Base-by-base conservation (phyloP, 2,797 vertebrate species). In the Zalophus californianus region DNA sequence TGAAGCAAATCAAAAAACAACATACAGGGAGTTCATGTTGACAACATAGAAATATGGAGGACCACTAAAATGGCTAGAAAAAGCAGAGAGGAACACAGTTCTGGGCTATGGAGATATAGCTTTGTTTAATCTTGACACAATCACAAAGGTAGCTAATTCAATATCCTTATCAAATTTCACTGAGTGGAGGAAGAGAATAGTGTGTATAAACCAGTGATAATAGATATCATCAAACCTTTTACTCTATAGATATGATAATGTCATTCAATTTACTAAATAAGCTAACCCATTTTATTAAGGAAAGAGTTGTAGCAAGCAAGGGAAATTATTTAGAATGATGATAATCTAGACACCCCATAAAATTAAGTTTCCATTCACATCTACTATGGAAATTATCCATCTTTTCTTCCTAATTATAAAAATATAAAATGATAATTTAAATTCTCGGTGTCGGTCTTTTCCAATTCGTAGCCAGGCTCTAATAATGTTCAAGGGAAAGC, bases 111-210 rank as follows among this genome's bases (percentile, higher is more conserved):
- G 27, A 73, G n/a, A 41, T 72, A 7, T 3, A 29, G 20, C n/a
- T 93, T 60, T 80, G 29, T 41, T 80, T 85, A 70, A 66, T 21
- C 41, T 78, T 66, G 75, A 73, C 18, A 35, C 4, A 52, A 13
- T 54, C 35, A 68, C 56, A 54, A 56, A 73, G 2, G 27, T 68
- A 70, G 11, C 44, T 44, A 52, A 94, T 56, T 41, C 29, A 58
- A 48, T 15, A 72, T 94, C 11, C 70, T 94, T 80, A 91, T 38
- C 91, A 95, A 86, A 7, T 92, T 92, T 66, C 58, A 35, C 78
- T 75, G 5, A 35, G 48, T 29, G 11, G 72, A 87, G 50, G 38
- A 52, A 62, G 4, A 91, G 15, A 48, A 56, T 5, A 16, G 10
- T 41, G 1, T 10, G 29, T 9, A 73, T 23, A 95, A 87, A 48